phyloP scores from a whole-genome alignment of 2,113 vertebrate species.

The Rhegmatorhina hoffmannsi region DNA sequence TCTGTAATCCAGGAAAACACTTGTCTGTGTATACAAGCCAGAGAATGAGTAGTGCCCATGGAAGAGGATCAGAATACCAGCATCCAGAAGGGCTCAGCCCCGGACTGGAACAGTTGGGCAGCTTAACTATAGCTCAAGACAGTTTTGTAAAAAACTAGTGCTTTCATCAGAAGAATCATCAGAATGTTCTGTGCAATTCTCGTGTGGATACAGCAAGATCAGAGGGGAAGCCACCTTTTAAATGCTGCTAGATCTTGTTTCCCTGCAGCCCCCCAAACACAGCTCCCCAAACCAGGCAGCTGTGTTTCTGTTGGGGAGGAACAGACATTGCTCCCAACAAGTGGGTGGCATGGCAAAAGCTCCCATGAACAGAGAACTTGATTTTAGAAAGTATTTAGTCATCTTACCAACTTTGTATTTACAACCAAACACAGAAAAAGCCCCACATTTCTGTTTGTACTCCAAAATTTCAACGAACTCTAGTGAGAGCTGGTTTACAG shows the following conservation, averaged over 20 bases:
- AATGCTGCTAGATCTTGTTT: not conserved
- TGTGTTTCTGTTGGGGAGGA: not conserved
- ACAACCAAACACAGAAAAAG: not conserved
- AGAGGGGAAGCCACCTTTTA: not conserved
- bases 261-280: accelerated
- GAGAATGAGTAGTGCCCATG: not conserved
- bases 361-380: not conserved
- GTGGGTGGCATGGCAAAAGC: not conserved
- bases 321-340: accelerated
- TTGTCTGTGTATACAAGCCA: not conserved
- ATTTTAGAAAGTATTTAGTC: not conserved
- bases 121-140: not conserved
- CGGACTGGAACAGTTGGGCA: not conserved
- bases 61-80: not conserved
- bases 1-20: not conserved
- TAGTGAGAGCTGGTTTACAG: not conserved
- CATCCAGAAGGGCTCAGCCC: not conserved
- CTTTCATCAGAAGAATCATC: not conserved
- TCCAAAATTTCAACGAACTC: not conserved
- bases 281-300: not conserved
- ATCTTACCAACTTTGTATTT: not conserved
- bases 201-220: not conserved
- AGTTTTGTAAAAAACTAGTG: not conserved
- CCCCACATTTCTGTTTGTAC: not conserved
- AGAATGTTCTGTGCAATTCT: not conserved